Evolutionary conservation across 2,113 vertebrate genomes (phyloP).

Genomic region (Chunga burmeisteri): DNA sequence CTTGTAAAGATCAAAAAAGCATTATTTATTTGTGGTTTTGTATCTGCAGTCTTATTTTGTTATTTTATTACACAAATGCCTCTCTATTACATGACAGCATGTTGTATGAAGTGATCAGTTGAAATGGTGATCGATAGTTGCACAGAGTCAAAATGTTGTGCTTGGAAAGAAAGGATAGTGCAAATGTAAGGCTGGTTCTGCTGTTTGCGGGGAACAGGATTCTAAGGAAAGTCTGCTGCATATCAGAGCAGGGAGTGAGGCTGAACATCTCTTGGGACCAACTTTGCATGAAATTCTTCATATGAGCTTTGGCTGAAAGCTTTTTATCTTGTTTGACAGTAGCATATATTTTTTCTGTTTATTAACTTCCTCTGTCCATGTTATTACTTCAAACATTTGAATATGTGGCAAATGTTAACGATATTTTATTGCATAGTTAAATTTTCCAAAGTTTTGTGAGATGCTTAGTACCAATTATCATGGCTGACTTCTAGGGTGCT

Average conservation of each 20-base stretch:
- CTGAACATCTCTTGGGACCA: neutral
- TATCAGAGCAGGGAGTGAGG: neutral
- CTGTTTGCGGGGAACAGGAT: neutral
- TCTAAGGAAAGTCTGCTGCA: neutral
- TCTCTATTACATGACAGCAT: neutral
- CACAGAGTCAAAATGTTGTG: neutral
- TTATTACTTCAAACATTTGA: neutral
- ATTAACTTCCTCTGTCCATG: neutral
- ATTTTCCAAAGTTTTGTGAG: neutral
- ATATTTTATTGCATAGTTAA: neutral
- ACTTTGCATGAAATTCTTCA: neutral
- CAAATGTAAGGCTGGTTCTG: neutral
- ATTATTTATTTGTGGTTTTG: neutral
- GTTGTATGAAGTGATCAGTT: neutral
- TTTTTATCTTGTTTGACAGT: neutral
- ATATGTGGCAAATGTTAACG: neutral
- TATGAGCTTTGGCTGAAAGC: neutral
- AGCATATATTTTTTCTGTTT: neutral
- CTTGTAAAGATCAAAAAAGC: neutral
- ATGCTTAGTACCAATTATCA: neutral
- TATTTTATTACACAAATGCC: neutral
- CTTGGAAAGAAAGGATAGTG: neutral
- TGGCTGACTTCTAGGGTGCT: neutral
- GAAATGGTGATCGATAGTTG: neutral
- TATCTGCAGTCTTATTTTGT: neutral